Evolutionary conservation across 2,888 invertebrate genomes (phyloP), one percentile per base, ranked within the genome.

Genomic region (Papilio gigon): DNA sequence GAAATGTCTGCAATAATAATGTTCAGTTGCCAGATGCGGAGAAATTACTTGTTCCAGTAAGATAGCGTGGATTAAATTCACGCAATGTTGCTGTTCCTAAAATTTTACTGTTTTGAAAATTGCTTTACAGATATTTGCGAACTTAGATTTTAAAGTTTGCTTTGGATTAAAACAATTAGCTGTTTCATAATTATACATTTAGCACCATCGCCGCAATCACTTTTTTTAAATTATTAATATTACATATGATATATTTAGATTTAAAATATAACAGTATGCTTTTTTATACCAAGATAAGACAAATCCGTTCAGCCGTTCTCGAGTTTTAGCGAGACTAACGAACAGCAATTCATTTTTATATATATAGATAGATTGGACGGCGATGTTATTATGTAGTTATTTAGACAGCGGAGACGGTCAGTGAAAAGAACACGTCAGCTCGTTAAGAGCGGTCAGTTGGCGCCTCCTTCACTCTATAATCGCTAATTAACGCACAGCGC

Each of bases 1-100:
- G 73, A 76, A 83, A 84, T 78, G 78, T 83, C 79, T 75, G 78
- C 76, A 77, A 76, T 80, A 81, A 77, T 80, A 79, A 79, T 73
- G 76, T 68, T 72, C 71, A 75, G 25, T 47, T 64, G 44, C 58
- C 72, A 72, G 70, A 71, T 62, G 65, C 64, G 65, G 64, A 65
- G 40, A 67, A 70, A 69, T 64, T 61, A 56, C 70, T 60, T 64
- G 65, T 47, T 35, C 17, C 53, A 67, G 30, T 58, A 42, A 37
- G 58, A 40, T 22, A 40, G 12, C 27, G 11, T 12, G 35, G 60
- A 60, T 63, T 56, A 65, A 69, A 63, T 61, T 64, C 56, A 58
- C 63, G 50, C 40, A 14, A 25, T 40, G 22, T 17, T 58, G 22
- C 50, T 53, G 37, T 63, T 67, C 50, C 37, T 27, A 56, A 65